Evolutionary conservation across 2,113 vertebrate species (phyloP), one percentile per base, ranked within the genome.

Genomic region (Psilopsiagon aymara): DNA sequence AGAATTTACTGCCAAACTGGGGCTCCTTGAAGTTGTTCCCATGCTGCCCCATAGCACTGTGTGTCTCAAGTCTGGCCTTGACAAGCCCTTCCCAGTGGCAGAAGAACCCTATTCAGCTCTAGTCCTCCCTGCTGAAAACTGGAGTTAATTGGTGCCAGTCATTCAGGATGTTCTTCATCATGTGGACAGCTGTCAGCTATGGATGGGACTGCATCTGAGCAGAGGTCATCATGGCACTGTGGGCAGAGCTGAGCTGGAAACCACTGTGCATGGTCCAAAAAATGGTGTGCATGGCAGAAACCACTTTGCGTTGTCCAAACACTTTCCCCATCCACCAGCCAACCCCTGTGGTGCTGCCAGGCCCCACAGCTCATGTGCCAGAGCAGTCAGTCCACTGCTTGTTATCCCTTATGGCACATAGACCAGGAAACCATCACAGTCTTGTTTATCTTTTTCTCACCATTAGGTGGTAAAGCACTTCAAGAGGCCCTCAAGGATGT

Each of bases 381-480:
- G 33, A 57, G 63, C 76, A 35, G 78, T 51, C 59, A 44, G 71
- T 39, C 43, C 71, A 4, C 0, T 0, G 28, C 7, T 0, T 67
- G 66, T 70, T 63, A 11, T 16, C 74, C 70, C 46, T 19, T 5
- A 5, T 0, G 8, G n/a, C 2, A 37, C 78, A 44, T 59, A 57
- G 59, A 14, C 37, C 57, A 19, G 80, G 52, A 52, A 23, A 39
- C 10, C 6, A 2, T 19, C 31, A 27, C 2, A 0, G 10, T 3
- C n/a, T 0, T 4, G 2, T 62, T 29, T 20, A 0, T 17, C 52
- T 12, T 7, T 2, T 39, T 28, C 29, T 52, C 13, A 1, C 0
- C 6, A 19, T 13, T 0, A 0, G 62, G 18, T 8, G 20, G 18
- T 10, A 29, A 46, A 67, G 47, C 1, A 16, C 60, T 43, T 21